Conservation (phyloP, 2,888 invertebrate genomes). For the Hypomecis punctinalis region DNA sequence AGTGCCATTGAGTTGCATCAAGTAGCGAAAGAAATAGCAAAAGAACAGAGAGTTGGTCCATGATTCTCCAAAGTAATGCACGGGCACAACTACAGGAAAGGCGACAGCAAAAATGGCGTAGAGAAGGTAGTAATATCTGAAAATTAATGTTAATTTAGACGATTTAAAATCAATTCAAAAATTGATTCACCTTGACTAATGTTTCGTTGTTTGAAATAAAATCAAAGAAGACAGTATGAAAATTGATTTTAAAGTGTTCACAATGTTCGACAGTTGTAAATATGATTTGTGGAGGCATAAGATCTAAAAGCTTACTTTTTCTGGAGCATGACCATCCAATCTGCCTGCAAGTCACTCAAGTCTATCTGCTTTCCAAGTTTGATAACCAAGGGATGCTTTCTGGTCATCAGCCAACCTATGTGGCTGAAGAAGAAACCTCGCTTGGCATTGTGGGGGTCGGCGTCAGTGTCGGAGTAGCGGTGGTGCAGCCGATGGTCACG, state of each 20-base stretch:
- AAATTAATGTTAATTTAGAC: conserved; percentile 40
- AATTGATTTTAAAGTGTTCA: too few species aligned
- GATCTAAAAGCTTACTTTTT: conserved; percentile 85
- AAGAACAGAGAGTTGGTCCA: conserved; percentile 85
- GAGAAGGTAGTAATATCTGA: conserved; percentile 87
- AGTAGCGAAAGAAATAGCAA: conserved; percentile 86
- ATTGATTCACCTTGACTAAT: neutral
- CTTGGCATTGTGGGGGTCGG: conserved; percentile 91
- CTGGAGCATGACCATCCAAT: conserved; percentile 90
- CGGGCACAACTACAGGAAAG: conserved; percentile 87
- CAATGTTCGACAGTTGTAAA: too few species aligned
- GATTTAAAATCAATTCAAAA: neutral
- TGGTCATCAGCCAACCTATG: conserved; percentile 93
- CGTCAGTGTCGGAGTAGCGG: conserved; percentile 88
- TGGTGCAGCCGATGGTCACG: conserved; percentile 93
- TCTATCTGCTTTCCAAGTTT: conserved; percentile 88
- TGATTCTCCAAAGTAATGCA: conserved; percentile 88
- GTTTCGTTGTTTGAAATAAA: too few species aligned
- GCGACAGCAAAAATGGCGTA: conserved; percentile 85
- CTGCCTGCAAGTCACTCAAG: conserved; percentile 90
- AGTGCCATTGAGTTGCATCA: conserved; percentile 88
- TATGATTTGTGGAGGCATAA: neutral
- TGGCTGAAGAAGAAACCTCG: conserved; percentile 95
- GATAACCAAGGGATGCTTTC: conserved; percentile 91
- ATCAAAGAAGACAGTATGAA: too few species aligned